Conservation (phyloP, 2,113 vertebrate species). For the Trematocara zebra region DNA sequence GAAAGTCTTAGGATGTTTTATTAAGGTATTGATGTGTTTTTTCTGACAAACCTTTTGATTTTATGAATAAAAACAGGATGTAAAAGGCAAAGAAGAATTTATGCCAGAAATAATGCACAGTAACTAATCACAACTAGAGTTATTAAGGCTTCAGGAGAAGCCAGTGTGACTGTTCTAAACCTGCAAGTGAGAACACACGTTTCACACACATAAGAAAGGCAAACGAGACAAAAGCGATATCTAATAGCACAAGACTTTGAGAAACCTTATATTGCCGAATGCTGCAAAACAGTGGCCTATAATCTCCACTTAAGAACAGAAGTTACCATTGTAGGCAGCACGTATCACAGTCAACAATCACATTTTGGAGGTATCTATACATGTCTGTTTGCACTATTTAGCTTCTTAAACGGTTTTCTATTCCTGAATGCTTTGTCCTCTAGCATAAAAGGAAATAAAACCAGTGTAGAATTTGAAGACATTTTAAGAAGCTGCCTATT, state of each 20-base stretch:
- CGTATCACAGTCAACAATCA: conserved; percentile 22
- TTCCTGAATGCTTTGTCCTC: neutral
- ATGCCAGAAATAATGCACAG: neutral
- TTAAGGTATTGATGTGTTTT: neutral
- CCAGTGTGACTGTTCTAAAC: neutral
- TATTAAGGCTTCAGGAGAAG: neutral
- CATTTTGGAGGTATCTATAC: conserved; percentile 12
- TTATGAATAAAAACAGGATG: neutral
- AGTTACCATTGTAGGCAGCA: neutral
- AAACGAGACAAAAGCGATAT: conserved; percentile 16
- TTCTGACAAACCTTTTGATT: neutral
- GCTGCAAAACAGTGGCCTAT: conserved; percentile 2
- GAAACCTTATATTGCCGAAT: conserved; percentile 40
- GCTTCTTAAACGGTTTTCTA: conserved; percentile 11
- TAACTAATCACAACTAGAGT: neutral
- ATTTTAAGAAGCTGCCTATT: neutral
- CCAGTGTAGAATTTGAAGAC: neutral
- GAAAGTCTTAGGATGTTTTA: neutral
- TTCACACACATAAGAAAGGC: neutral
- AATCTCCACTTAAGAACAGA: conserved; percentile 15
- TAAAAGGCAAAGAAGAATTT: neutral
- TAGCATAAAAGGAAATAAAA: neutral
- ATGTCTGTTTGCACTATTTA: conserved; percentile 23
- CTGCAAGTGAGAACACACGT: neutral
- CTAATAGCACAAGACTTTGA: conserved; percentile 17